A percentile compares a stretch with the other conserved stretches of the same genome.
Evolutionary conservation across 2,113 vertebrate genomes (phyloP).

Genomic region (Microtus oregoni): DNA sequence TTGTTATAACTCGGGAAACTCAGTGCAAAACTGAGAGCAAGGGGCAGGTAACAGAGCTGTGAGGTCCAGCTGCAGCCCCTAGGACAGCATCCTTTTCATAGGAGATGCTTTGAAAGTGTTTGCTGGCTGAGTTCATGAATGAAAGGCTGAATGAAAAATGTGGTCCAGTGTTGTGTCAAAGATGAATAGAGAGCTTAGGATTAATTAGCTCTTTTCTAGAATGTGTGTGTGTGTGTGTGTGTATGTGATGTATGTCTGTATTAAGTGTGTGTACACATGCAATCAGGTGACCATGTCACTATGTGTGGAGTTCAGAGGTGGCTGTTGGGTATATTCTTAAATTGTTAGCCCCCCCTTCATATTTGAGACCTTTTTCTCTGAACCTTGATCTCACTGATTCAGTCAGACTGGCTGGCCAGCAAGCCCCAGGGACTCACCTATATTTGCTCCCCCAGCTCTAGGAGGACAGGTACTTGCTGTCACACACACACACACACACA

Average conservation of each 20-base stretch:
- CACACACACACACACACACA: not conserved
- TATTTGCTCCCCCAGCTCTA: not conserved
- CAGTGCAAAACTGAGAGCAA: not conserved
- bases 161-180: not conserved
- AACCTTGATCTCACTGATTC: not conserved
- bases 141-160: not conserved
- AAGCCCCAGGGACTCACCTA: not conserved
- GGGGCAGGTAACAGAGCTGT: not conserved
- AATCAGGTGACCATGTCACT: not conserved
- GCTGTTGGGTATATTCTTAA: not conserved
- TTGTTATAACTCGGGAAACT: not conserved
- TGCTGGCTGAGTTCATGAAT: not conserved
- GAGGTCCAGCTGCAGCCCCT: not conserved
- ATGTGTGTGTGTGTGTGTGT: no score
- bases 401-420: not conserved
- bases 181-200: not conserved
- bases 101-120: not conserved
- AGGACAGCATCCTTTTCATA: not conserved
- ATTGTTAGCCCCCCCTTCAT: not conserved
- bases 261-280: not conserved
- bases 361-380: not conserved
- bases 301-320: not conserved
- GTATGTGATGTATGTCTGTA: not conserved
- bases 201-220: not conserved
- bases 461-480: not conserved